A percentile compares a stretch with the other conserved stretches of the same genome.
These are phyloP conservation scores for Nephrotoma appendiculata DNA, from an alignment of 2,888 invertebrate species.

Conservation along the genomic window DNA sequence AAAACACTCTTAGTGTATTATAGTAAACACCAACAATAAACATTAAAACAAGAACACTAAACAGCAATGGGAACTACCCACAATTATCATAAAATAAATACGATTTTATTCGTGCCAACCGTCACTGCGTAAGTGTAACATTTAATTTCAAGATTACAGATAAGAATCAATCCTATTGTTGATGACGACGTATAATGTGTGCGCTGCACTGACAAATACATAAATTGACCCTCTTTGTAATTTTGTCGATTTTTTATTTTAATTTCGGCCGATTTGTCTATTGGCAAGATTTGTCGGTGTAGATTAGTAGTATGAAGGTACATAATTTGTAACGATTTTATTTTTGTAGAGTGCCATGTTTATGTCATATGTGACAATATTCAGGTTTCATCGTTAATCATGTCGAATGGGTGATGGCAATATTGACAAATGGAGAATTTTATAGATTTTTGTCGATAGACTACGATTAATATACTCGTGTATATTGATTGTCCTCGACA, in stretches of 20 bases:
- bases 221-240: background rate
- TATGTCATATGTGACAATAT: background rate
- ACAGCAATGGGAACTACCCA: background rate
- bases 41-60: background rate
- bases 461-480: background rate
- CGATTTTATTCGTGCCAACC: background rate
- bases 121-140: background rate
- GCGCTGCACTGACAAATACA: background rate
- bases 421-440: background rate
- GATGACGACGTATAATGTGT: background rate
- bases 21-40: background rate
- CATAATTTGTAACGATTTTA: background rate
- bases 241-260: background rate
- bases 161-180: background rate
- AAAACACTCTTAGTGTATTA: background rate
- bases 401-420: background rate
- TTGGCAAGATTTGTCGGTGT: background rate
- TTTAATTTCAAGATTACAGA: background rate
- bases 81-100: background rate
- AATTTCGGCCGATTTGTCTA: background rate
- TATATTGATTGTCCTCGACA: background rate
- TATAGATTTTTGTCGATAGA: background rate
- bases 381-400: background rate
- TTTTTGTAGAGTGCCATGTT: background rate
- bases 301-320: background rate